phyloP scores from a whole-genome alignment of 53 echinoderm and acorn worm genomes.

The Patiria pectinifera region DNA sequence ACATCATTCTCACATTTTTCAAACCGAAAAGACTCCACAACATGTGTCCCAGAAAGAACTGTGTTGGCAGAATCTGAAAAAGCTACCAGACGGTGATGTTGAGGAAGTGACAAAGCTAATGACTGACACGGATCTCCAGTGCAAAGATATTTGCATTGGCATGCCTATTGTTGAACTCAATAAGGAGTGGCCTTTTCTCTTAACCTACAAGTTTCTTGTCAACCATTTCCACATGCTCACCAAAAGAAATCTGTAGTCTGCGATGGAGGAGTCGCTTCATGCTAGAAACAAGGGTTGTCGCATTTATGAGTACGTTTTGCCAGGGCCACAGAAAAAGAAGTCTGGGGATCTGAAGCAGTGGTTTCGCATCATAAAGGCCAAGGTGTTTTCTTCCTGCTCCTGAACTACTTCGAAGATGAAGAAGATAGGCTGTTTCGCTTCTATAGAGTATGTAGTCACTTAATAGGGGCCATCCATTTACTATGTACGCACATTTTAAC shows the following conservation, averaged over 20 bases:
- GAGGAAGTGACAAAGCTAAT: slow-evolving; percentile 64
- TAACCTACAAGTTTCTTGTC: slow-evolving; percentile 63
- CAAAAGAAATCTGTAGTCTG: slow-evolving; percentile 57
- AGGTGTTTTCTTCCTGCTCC: slow-evolving; percentile 67
- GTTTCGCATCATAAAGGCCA: slow-evolving; percentile 64
- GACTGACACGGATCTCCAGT: slow-evolving; percentile 64
- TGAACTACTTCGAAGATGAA: slow-evolving; percentile 63
- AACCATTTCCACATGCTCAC: slow-evolving; percentile 65
- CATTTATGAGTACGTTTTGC: slow-evolving; percentile 62
- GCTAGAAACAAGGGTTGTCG: slow-evolving; percentile 65
- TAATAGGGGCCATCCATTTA: slow-evolving; percentile 10
- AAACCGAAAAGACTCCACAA: no score
- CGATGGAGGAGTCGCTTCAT: slow-evolving; percentile 58
- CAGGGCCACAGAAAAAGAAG: slow-evolving; percentile 62
- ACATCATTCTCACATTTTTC: no score
- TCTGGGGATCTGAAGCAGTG: slow-evolving; percentile 54
- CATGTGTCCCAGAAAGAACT: no score
- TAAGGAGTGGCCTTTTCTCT: slow-evolving; percentile 71
- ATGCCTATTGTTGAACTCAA: slow-evolving; percentile 65
- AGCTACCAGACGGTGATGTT: slow-evolving; percentile 60
- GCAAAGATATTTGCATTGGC: slow-evolving; percentile 66
- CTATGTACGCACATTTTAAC: neutral
- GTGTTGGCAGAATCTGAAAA: slow-evolving; percentile 67
- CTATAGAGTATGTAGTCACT: slow-evolving; percentile 54
- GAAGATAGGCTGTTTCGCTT: slow-evolving; percentile 68